Conservation (phyloP, 2,113 vertebrate genomes). For the Neopipo cinnamomea region DNA sequence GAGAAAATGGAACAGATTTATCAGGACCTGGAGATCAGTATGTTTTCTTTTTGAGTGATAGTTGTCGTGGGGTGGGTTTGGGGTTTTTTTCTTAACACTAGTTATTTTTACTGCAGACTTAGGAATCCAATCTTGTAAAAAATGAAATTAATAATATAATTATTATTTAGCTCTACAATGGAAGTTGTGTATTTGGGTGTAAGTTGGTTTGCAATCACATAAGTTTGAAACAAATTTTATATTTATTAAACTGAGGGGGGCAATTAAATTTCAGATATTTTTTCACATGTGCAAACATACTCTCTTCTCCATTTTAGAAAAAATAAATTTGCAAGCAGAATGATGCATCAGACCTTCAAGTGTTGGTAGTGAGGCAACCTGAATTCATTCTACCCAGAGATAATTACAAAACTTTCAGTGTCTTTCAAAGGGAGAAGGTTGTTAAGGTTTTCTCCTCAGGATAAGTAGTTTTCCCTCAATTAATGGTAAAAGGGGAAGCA, state of each 20-base stretch:
- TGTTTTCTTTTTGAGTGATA: slow-evolving; percentile 62
- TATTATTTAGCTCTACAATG: too few species aligned
- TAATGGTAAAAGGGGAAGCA: background rate
- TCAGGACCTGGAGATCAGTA: slow-evolving; percentile 81
- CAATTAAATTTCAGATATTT: too few species aligned
- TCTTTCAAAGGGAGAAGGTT: background rate
- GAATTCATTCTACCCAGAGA: background rate
- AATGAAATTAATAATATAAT: too few species aligned
- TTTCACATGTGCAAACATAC: too few species aligned
- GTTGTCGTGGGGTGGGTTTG: too few species aligned
- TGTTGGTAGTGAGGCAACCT: background rate
- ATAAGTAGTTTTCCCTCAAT: background rate
- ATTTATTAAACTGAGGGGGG: too few species aligned
- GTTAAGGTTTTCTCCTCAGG: background rate
- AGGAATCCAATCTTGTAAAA: too few species aligned
- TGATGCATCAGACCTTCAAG: background rate
- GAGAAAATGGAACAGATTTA: slow-evolving; percentile 84
- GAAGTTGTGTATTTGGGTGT: too few species aligned
- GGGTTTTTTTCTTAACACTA: too few species aligned
- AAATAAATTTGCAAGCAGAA: background rate
- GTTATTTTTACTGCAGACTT: too few species aligned
- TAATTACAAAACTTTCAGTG: background rate
- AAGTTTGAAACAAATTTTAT: too few species aligned
- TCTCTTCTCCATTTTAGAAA: background rate
- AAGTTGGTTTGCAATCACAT: too few species aligned